Evolutionary conservation across 1,140 invertebrate species (phyloP), one percentile per base, ranked within the genome.

Genomic region (Diabrotica undecimpunctata): DNA sequence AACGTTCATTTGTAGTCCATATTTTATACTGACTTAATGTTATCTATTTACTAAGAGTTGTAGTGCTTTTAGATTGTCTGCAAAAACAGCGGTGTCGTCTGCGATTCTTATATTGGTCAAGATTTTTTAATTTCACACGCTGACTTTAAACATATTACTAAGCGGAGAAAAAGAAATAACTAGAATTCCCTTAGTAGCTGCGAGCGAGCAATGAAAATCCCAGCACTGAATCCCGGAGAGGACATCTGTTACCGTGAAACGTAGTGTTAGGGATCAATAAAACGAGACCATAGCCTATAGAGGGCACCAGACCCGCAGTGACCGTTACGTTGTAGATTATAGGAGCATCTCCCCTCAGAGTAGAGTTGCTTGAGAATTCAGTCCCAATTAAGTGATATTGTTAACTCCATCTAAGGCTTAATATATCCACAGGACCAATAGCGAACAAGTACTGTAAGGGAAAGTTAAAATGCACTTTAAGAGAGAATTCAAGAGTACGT

Each of bases 81-180:
- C n/a, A n/a, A n/a, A n/a, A n/a, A n/a, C n/a, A n/a, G n/a, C n/a
- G n/a, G n/a, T n/a, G n/a, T n/a, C n/a, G n/a, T n/a, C n/a, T n/a
- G n/a, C n/a, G n/a, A n/a, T n/a, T n/a, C n/a, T n/a, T n/a, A n/a
- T n/a, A n/a, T n/a, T n/a, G n/a, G n/a, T n/a, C n/a, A n/a, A n/a
- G n/a, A n/a, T n/a, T n/a, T n/a, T n/a, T n/a, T n/a, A n/a, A n/a
- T n/a, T n/a, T n/a, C n/a, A 90, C 88, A 88, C 87, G 85, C 88
- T 84, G 84, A 84, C 90, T 84, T 91, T 90, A 90, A 91, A 88
- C 90, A 92, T 92, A 91, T 91, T 83, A 92, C 76, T 92, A 89
- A 91, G 89, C 88, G 88, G 87, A 92, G 90, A 90, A 93, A 93
- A 92, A 92, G 87, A 92, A 93, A 92, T 88, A 91, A 93, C 87